Base-by-base conservation (phyloP, 2,113 vertebrate species). In the Brachirus orientalis region DNA sequence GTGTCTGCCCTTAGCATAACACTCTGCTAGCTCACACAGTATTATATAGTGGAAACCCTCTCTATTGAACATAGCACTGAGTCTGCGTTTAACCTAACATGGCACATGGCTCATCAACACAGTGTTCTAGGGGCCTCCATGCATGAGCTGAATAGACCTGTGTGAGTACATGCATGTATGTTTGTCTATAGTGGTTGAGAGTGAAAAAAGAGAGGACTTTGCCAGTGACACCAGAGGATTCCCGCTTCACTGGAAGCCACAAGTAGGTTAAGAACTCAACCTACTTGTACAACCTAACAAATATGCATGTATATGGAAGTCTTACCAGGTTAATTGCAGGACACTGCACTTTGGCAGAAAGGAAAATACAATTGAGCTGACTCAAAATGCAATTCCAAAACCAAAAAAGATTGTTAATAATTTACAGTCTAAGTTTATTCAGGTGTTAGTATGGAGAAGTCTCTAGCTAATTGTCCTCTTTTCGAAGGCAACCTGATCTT, bases 181-280 rank as follows among this genome's bases (percentile, higher is more conserved):
- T 53, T 33, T 48, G 65, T 47, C 60, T 68, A 72, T 75, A 82
- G 70, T 37, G 58, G 63, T 8, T 19, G 69, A 50, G 69, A 51
- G 48, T 53, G 87, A 6, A 2, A 77, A 90, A 79, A 90, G 88
- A 89, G 65, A 46, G 50, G 85, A 90, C 68, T 83, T 80, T 91
- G 47, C 88, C 86, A 86, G 91, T 82, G 92, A 89, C 89, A 83
- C 86, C 84, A 92, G 85, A 89, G 82, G 86, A 45, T 90, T 92
- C 88, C 78, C 64, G 72, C 55, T 45, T 41, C 47, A 75, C 74
- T 65, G 48, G 70, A 81, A 79, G 22, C 50, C 17, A 74, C 47
- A 73, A 43, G 72, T 35, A 36, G 20, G 51, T 69, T 57, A 61
- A 55, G 58, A 37, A 51, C 16, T 41, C 12, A 10, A 8, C 2